Percentiles rank a stretch among this genome's conserved stretches.
Evolutionary conservation across 2,888 invertebrate genomes (phyloP).

Genomic region (Dusona sp.): DNA sequence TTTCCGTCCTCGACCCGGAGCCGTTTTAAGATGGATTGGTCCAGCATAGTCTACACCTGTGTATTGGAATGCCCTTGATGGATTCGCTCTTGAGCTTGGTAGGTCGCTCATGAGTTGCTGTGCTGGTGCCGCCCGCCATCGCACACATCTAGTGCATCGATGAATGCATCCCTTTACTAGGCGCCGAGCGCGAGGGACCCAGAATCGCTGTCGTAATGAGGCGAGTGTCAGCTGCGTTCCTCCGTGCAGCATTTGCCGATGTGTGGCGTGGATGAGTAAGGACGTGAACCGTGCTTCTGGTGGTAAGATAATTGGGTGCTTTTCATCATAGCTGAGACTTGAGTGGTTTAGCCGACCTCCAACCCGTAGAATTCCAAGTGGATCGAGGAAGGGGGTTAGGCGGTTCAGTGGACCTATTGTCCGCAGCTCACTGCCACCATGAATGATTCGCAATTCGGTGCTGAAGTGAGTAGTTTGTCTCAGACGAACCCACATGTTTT

Average conservation of each 20-base stretch:
- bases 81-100: constrained; percentile 1
- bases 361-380: too few relatives aligned
- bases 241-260: constrained; percentile 46
- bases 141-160: constrained; percentile 20
- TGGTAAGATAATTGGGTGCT: constrained; percentile 40
- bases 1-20: constrained; percentile 37
- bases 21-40: constrained; percentile 38
- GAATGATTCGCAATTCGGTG: too few relatives aligned
- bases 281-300: constrained; percentile 3
- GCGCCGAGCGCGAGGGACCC: constrained; percentile 48
- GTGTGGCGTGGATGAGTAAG: constrained; percentile 22
- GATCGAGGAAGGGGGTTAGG: too few relatives aligned
- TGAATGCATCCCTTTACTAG: constrained; percentile 13
- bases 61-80: constrained; percentile 29
- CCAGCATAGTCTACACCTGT: constrained; percentile 63
- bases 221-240: constrained; percentile 55
- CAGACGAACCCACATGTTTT: too few relatives aligned
- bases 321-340: background rate
- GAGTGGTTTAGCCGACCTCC: too few relatives aligned
- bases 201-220: constrained; percentile 47
- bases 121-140: constrained; percentile 16
- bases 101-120: constrained; percentile 69
- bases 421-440: too few relatives aligned
- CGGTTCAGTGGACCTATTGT: too few relatives aligned
- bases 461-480: too few relatives aligned